A percentile compares a stretch with the other conserved stretches of the same genome.
Conservation (phyloP, 2,888 invertebrate genomes). For the Pelosia muscerda region DNA sequence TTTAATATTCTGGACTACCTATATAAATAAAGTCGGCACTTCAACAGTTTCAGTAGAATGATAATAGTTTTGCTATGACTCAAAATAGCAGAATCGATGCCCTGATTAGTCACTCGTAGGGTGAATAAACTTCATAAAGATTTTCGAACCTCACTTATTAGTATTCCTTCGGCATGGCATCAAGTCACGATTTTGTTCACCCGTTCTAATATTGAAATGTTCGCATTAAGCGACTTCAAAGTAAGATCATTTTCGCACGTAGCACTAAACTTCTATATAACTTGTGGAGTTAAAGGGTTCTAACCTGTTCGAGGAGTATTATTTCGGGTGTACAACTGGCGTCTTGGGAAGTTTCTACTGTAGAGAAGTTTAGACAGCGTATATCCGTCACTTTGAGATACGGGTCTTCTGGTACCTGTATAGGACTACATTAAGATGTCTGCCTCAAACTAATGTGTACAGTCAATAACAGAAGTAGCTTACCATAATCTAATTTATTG, state of each 20-base stretch:
- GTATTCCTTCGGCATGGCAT: constrained; percentile 49
- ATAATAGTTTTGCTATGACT: no score
- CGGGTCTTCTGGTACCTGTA: constrained; percentile 69
- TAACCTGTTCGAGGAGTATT: constrained; percentile 70
- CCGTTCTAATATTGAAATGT: constrained; percentile 55
- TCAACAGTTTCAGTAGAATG: no score
- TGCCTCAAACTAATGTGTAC: no score
- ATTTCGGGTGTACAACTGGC: constrained; percentile 66
- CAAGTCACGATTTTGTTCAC: constrained; percentile 55
- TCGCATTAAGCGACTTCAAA: constrained; percentile 47
- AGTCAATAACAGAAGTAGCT: no score
- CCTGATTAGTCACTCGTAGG: constrained; percentile 8
- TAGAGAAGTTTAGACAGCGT: constrained; percentile 74
- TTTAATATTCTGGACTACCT: no score
- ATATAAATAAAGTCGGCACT: no score
- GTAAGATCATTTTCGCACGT: constrained; percentile 54
- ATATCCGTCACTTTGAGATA: constrained; percentile 75
- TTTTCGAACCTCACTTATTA: constrained; percentile 31
- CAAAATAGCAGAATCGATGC: no score
- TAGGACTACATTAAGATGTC: constrained; percentile 37
- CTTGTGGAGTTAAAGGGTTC: constrained; percentile 25
- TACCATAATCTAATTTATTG: no score
- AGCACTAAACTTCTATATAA: constrained; percentile 44
- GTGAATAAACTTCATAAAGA: constrained; percentile 17
- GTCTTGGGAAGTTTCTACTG: constrained; percentile 78